Percentiles rank a stretch among this genome's conserved stretches.
phyloP scores from a whole-genome alignment of 30 jellyfish, hydroid and myxozoan genomes.

The Sanderia malayensis region DNA sequence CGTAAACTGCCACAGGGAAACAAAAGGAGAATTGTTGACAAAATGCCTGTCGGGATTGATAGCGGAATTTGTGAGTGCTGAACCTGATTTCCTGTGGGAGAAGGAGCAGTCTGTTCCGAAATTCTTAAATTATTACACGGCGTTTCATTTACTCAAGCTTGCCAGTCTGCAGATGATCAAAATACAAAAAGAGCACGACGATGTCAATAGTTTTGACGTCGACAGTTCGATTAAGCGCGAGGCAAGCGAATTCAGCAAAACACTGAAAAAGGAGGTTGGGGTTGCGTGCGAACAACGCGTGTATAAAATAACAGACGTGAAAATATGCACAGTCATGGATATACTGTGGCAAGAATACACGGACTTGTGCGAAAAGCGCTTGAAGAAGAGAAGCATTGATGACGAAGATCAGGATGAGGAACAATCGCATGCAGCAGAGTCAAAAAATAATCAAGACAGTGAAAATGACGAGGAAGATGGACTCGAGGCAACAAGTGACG shows the following conservation, averaged over 20 bases:
- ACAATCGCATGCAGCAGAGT: too few relatives aligned
- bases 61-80: constrained; percentile 37
- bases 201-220: constrained; percentile 12
- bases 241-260: constrained; percentile 49
- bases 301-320: constrained; percentile 28
- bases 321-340: constrained; percentile 41
- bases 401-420: constrained; percentile 26
- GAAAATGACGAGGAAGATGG: constrained; percentile 24
- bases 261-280: constrained; percentile 12
- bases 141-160: constrained; percentile 39
- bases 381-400: constrained; percentile 14
- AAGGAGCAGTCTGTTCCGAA: constrained; percentile 54
- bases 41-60: constrained; percentile 41
- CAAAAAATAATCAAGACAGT: constrained; percentile 18
- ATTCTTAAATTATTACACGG: constrained; percentile 10
- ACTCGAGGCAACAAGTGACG: neutral
- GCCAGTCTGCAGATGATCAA: constrained; percentile 50
- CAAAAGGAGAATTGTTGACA: constrained; percentile 41
- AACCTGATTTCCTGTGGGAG: constrained; percentile 45
- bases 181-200: constrained; percentile 50
- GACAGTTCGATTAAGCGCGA: constrained; percentile 38
- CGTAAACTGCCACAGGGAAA: constrained; percentile 29
- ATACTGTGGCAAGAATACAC: constrained; percentile 62
- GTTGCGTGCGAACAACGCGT: constrained; percentile 46
- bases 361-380: constrained; percentile 36